Evolutionary conservation across 2,797 vertebrate species (phyloP).

Genomic region (Nasua narica): DNA sequence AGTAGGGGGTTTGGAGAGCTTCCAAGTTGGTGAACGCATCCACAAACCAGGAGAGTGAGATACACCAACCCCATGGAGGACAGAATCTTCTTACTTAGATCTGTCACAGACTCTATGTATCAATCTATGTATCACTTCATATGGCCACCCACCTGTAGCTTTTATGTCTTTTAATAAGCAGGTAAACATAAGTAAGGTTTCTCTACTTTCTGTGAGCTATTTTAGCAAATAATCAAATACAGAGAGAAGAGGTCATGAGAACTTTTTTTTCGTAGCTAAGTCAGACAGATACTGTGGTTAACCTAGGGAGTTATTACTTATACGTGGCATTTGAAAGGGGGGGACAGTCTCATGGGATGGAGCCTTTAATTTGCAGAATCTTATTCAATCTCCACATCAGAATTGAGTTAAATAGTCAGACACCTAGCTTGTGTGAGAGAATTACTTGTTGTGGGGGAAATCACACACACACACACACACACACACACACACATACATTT

Average conservation of each 20-base stretch:
- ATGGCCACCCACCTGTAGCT: not conserved
- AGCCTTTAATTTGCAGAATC: not conserved
- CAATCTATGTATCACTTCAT: not conserved
- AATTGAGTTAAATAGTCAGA: not conserved
- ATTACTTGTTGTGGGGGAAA: too few relatives aligned
- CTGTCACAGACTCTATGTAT: not conserved
- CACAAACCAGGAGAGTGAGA: not conserved
- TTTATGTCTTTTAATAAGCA: not conserved
- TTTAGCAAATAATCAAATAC: not conserved
- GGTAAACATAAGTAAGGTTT: not conserved
- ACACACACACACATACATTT: not conserved
- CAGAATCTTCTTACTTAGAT: not conserved
- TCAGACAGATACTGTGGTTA: not conserved
- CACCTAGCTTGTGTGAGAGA: not conserved
- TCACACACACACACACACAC: not conserved
- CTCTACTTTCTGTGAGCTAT: not conserved
- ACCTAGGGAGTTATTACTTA: not conserved
- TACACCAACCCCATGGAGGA: not conserved
- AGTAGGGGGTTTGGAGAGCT: not conserved
- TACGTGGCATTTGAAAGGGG: not conserved
- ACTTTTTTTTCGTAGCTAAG: not conserved
- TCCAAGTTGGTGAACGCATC: not conserved
- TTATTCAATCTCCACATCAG: not conserved
- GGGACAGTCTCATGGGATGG: not conserved
- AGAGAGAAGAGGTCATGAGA: not conserved